Conservation (phyloP, 2,888 invertebrate species). For the Chromoteleia sp. region DNA sequence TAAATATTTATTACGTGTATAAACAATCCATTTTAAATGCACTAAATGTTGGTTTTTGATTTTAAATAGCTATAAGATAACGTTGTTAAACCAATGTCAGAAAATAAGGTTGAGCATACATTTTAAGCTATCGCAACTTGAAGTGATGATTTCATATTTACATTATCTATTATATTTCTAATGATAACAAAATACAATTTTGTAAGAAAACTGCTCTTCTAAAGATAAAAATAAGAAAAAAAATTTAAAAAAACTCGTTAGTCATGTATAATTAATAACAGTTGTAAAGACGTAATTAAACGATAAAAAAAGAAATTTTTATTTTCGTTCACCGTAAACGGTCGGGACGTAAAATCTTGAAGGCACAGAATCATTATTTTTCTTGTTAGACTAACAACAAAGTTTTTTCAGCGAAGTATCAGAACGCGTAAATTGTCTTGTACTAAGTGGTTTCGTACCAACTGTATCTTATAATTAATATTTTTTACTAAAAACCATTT, state of each 20-base stretch:
- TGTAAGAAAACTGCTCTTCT: no score
- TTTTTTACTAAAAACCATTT: not conserved
- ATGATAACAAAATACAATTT: no score
- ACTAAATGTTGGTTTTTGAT: conserved; percentile 20
- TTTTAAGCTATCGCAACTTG: not conserved
- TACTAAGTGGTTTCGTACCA: not conserved
- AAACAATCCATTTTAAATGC: conserved; percentile 20
- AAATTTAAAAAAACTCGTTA: no score
- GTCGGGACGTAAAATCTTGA: not conserved
- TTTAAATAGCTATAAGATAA: conserved; percentile 19
- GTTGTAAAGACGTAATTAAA: no score
- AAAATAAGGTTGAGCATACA: conserved; percentile 7
- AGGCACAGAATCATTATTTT: conserved; percentile 12
- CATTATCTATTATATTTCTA: no score
- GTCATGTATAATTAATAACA: no score
- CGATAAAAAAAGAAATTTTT: no score
- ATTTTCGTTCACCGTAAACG: not conserved
- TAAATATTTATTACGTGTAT: conserved; percentile 38
- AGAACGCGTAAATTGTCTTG: conserved; percentile 32
- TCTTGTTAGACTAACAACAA: conserved; percentile 28
- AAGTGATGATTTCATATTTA: not conserved
- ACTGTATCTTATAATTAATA: not conserved
- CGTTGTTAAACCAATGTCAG: not conserved
- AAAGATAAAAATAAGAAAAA: no score
- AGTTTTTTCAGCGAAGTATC: conserved; percentile 10